Evolutionary conservation across 2,888 invertebrate species (phyloP).

Genomic region (Venustoraphidia nigricollis): DNA sequence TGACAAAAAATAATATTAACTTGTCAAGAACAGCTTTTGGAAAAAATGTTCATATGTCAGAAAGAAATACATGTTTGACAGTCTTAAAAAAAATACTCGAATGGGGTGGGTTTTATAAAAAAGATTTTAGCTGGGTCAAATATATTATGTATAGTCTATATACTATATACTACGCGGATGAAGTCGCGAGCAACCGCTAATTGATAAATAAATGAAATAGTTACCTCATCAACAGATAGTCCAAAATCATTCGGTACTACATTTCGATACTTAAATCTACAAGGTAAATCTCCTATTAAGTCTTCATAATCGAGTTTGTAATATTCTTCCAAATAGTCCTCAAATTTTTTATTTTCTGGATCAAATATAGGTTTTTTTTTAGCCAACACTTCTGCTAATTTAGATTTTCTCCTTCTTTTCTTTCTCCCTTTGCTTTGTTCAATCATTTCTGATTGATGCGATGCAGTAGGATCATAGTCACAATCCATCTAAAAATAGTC

Average conservation of each 20-base stretch:
- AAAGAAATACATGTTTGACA: too few relatives aligned
- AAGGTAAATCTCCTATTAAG: constrained; percentile 79
- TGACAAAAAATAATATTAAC: background rate
- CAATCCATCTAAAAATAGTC: constrained; percentile 61
- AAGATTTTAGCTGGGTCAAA: too few relatives aligned
- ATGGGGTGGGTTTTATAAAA: too few relatives aligned
- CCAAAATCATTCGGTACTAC: constrained; percentile 87
- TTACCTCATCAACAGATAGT: constrained; percentile 76
- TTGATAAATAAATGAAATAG: background rate
- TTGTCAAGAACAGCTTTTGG: too few relatives aligned
- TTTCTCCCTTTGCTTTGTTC: constrained; percentile 39
- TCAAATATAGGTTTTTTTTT: constrained; percentile 73
- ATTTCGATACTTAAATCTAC: constrained; percentile 83
- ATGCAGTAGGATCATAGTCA: constrained; percentile 52
- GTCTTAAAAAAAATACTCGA: too few relatives aligned
- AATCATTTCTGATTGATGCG: constrained; percentile 38
- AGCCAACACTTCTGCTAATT: constrained; percentile 56
- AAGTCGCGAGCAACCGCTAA: background rate
- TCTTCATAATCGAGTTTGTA: constrained; percentile 93
- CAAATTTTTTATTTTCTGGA: constrained; percentile 61
- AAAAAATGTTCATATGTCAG: too few relatives aligned
- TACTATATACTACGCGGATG: too few relatives aligned
- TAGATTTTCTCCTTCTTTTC: constrained; percentile 49
- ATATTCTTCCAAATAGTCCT: constrained; percentile 86
- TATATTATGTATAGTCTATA: too few relatives aligned